phyloP scores from a whole-genome alignment of 1,140 invertebrate species.

The Lordiphosa collinella region DNA sequence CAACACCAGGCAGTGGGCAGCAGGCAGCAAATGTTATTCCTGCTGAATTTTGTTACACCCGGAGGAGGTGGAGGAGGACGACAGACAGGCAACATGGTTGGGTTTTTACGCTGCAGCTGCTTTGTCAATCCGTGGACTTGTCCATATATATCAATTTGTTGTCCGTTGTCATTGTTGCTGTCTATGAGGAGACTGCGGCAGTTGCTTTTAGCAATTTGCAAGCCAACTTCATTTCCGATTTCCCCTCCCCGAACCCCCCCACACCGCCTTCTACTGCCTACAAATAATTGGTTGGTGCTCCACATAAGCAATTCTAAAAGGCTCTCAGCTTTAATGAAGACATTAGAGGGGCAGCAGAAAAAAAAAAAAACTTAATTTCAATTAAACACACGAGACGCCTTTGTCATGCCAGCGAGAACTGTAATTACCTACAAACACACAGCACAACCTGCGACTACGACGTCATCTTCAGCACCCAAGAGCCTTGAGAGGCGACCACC shows the following conservation, averaged over 20 bases:
- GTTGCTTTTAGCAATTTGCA: conserved; percentile 60
- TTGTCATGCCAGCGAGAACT: conserved; percentile 28
- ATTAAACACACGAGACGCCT: conserved; percentile 45
- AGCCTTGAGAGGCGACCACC: conserved; percentile 15
- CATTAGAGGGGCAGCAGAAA: conserved; percentile 32
- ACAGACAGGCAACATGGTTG: conserved; percentile 61
- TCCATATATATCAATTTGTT: conserved; percentile 75
- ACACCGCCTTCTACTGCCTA: conserved; percentile 1
- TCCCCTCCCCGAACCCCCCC: neutral
- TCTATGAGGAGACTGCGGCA: conserved; percentile 26
- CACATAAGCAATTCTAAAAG: conserved; percentile 1
- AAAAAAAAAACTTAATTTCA: conserved; percentile 39
- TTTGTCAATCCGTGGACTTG: conserved; percentile 71
- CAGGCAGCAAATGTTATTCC: conserved; percentile 42
- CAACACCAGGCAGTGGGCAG: conserved; percentile 23
- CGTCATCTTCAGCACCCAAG: conserved; percentile 45
- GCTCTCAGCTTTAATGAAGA: conserved; percentile 33
- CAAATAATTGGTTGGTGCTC: conserved; percentile 37
- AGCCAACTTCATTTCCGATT: conserved; percentile 44
- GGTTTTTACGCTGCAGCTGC: conserved; percentile 65
- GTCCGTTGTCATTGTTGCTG: conserved; percentile 42
- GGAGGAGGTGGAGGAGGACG: neutral
- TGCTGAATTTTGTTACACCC: conserved; percentile 41
- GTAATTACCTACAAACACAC: conserved; percentile 46
- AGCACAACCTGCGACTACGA: conserved; percentile 14